These are phyloP conservation scores for Eudasyphora cyanicolor DNA, from an alignment of 2,888 invertebrate genomes.

Conservation along the genomic window DNA sequence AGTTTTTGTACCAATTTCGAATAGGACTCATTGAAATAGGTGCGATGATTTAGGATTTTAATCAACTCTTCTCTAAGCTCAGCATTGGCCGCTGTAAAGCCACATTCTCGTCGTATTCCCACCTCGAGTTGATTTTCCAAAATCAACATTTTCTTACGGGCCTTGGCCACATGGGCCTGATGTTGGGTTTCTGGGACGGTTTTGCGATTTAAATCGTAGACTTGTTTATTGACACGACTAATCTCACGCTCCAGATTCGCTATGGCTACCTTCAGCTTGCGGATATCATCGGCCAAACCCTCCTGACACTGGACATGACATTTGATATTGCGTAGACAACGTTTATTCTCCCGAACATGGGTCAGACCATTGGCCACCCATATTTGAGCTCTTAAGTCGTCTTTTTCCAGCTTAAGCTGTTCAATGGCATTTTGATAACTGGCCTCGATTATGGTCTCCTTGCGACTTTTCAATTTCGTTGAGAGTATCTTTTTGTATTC, in stretches of 20 bases:
- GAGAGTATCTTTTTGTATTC: conserved; percentile 77
- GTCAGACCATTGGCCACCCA: conserved; percentile 76
- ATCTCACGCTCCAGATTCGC: conserved; percentile 75
- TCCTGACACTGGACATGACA: conserved; percentile 77
- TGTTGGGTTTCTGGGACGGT: conserved; percentile 78
- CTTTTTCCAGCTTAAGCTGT: conserved; percentile 73
- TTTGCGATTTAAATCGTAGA: conserved; percentile 75
- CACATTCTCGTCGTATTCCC: conserved; percentile 76
- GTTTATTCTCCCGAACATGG: conserved; percentile 70
- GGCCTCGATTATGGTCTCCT: conserved; percentile 74
- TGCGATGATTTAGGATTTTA: conserved; percentile 74
- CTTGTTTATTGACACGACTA: conserved; percentile 74
- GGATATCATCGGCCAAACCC: conserved; percentile 72
- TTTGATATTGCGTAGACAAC: conserved; percentile 71
- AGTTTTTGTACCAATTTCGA: conserved; percentile 76
- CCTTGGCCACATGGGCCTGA: conserved; percentile 71
- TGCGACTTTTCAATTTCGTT: conserved; percentile 72
- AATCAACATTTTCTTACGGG: conserved; percentile 73
- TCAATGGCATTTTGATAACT: conserved; percentile 75
- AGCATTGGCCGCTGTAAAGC: conserved; percentile 74
- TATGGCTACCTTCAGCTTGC: conserved; percentile 73
- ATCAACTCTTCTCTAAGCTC: conserved; percentile 74
- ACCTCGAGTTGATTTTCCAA: conserved; percentile 77
- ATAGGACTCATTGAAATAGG: conserved; percentile 76
- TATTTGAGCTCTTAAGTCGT: conserved; percentile 75